Base-by-base conservation (phyloP, 2,888 invertebrate species). In the Linhomoeus sp. region DNA sequence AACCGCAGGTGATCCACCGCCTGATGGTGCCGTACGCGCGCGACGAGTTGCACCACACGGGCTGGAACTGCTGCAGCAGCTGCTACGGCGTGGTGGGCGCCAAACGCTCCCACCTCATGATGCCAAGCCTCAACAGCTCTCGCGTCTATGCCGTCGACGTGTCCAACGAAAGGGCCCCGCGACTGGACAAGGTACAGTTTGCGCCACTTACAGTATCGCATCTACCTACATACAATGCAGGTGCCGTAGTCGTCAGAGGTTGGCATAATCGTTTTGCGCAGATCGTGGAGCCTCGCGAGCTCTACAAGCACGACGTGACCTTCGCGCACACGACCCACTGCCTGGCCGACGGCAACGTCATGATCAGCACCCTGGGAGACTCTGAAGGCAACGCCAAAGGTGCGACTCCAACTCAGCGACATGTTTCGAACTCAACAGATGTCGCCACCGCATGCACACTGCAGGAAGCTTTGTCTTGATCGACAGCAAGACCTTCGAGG, bases 1-100 rank as follows among this genome's bases (percentile, higher is more conserved):
- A 2, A 47, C 53, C 57, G 1, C 63, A 90, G 90, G 78, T 92
- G 3, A 78, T 94, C 41, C 79, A 84, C 63, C 79, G 86, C 22
- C 75, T 86, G 0, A 75, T 76, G 57, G 80, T 88, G 58, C 79
- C 79, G 12, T 67, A 78, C 51, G 66, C 72, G 3, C 79, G 78
- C 0, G 85, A 94, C 60, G 94, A 94, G 65, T 68, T 94, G 0
- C 94, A 94, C 64, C 94, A 94, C 64, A 79, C 80, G 39, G 92
- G 92, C 0, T 94, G 92, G 92, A 92, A 94, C 64, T 78, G 85
- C 1, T 94, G 94, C 66, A 86, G 87, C 55, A 88, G 88, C 66
- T 92, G 90, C 65, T 76, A 80, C 64, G 70, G 66, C 36, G 69
- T 72, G 51, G 59, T 67, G 1, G 58, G 60, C 7, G 70, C 71